Percentiles rank a stretch among this genome's conserved stretches.
These are phyloP conservation scores for Myotis davidii DNA, from an alignment of 2,113 vertebrate species.

Conservation along the genomic window DNA sequence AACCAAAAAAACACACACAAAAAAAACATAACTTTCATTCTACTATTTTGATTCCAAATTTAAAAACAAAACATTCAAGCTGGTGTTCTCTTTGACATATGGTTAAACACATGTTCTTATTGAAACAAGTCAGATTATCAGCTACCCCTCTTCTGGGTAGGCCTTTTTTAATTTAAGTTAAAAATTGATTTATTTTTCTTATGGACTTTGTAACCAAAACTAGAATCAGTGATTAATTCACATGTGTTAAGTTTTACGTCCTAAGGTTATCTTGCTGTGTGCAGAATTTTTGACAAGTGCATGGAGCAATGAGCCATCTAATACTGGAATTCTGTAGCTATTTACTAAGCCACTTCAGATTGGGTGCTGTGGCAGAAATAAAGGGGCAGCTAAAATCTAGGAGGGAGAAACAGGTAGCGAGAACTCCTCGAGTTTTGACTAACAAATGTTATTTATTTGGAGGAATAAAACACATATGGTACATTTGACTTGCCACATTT, in stretches of 20 bases:
- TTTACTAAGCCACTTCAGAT: conserved; percentile 54
- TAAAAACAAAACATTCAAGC: conserved; percentile 57
- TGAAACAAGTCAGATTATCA: conserved; percentile 10
- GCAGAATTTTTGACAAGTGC: conserved; percentile 56
- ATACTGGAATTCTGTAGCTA: background rate
- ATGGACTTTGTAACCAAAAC: conserved; percentile 54
- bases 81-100: conserved; percentile 23
- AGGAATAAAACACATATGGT: background rate
- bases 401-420: background rate
- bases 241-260: conserved; percentile 47
- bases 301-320: background rate
- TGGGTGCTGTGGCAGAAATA: conserved; percentile 39
- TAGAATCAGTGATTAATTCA: conserved; percentile 55
- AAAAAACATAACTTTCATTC: background rate
- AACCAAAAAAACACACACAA: no score
- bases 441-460: background rate
- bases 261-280: conserved; percentile 40
- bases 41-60: conserved; percentile 64
- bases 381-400: conserved; percentile 9
- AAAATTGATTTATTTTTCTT: conserved; percentile 39
- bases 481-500: background rate
- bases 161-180: conserved; percentile 59
- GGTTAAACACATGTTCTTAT: conserved; percentile 54
- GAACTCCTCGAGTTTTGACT: background rate
- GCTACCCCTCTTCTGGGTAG: conserved; percentile 29